Conservation (phyloP, 2,113 vertebrate genomes). For the Platichthys flesus region DNA sequence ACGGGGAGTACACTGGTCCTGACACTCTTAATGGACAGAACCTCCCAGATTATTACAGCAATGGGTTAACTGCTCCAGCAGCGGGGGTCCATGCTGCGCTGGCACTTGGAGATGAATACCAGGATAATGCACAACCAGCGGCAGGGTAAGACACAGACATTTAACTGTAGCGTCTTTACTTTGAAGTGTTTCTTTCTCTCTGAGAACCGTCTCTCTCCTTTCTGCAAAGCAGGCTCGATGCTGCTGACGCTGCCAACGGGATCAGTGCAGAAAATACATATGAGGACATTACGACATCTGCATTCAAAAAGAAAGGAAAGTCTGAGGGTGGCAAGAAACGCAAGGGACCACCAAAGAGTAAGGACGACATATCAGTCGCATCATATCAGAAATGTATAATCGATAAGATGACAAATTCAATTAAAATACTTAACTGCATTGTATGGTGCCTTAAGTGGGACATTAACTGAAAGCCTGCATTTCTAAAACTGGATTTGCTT, state of each 20-base stretch:
- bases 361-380: constrained; percentile 6
- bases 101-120: neutral
- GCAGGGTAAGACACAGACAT: constrained; percentile 59
- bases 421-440: neutral
- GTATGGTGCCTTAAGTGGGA: neutral
- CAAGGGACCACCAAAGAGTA: constrained; percentile 80
- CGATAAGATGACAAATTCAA: neutral
- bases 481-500: neutral
- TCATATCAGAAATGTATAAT: neutral
- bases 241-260: neutral
- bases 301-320: constrained; percentile 65
- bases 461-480: neutral
- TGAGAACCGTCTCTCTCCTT: neutral
- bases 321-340: constrained; percentile 67
- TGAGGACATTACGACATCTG: constrained; percentile 29
- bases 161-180: neutral
- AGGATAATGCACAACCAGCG: neutral
- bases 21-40: neutral
- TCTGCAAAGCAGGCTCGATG: constrained; percentile 27
- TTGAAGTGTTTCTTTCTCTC: neutral
- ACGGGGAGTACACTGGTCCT: constrained; percentile 1
- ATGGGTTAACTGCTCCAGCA: constrained; percentile 9
- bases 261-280: constrained; percentile 8
- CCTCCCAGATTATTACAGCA: constrained; percentile 8
- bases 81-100: neutral